Percentiles rank a stretch among this genome's conserved stretches.
Evolutionary conservation across 2,113 vertebrate species (phyloP).

Genomic region (Myrmecophaga tridactyla): DNA sequence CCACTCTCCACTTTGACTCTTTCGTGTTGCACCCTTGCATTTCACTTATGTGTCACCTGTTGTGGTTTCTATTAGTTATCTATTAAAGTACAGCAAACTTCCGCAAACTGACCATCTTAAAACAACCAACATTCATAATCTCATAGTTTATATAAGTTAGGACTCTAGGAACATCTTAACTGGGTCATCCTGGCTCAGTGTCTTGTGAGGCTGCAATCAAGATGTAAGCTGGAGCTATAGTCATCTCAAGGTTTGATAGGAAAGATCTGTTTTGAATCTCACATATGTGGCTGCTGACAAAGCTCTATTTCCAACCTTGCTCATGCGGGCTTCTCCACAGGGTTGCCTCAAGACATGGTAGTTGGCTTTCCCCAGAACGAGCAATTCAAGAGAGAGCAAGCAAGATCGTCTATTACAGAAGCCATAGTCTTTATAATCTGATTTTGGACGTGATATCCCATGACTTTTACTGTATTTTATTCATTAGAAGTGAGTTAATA

Average conservation of each 20-base stretch:
- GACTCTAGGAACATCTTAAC: neutral
- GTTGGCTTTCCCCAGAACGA: neutral
- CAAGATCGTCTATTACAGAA: neutral
- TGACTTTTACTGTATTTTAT: neutral
- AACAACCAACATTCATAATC: neutral
- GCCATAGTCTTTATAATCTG: neutral
- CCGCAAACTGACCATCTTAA: neutral
- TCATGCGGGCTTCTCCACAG: neutral
- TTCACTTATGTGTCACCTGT: neutral
- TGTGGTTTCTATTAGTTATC: neutral
- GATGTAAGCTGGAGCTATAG: neutral
- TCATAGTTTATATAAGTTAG: neutral
- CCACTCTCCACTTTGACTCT: neutral
- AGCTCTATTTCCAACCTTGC: neutral
- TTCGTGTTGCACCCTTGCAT: neutral
- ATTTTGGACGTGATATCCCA: neutral
- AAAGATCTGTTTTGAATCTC: neutral
- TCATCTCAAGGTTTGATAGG: neutral
- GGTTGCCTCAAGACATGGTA: neutral
- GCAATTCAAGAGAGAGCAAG: neutral
- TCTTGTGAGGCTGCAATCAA: neutral
- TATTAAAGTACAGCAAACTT: neutral
- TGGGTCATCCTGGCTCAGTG: neutral
- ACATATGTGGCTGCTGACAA: neutral
- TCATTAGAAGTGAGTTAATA: neutral